Evolutionary conservation across 1,140 invertebrate genomes (phyloP), one percentile per base, ranked within the genome.

Genomic region (Pygmarrhopalites habei): DNA sequence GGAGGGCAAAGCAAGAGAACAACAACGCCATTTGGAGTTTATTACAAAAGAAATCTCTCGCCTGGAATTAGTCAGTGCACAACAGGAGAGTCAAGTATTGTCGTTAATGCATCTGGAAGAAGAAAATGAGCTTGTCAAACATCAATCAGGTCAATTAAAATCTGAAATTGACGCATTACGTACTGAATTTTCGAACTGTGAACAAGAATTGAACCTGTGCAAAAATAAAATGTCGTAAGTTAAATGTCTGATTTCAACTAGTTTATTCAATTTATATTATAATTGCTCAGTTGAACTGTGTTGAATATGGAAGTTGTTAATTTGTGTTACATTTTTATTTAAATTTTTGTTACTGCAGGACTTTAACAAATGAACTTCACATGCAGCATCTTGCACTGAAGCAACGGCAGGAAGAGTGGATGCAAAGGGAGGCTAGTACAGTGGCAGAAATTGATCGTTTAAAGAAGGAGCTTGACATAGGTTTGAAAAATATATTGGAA

Each of bases 171-270:
- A 87, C 1, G 75, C 90, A 44, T 77, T 92, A 35, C 79, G 88
- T 62, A 89, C 87, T 0, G 91, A 92, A 73, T 75, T 93, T 57
- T 86, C 86, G 0, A 90, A 91, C 75, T 90, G 89, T 74, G 90
- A 93, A 78, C 90, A 87, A 0, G 89, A 94, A 76, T 75, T 93
- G 55, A 74, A 90, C 61, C 87, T 92, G 68, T 92, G 89, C 75
- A 90, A 90, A 79, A 92, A 90, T 90, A 90, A 79, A 92, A 91
- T 90, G 68, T 82, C 87, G 76, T 85, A 83, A 74, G 72, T 82
- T 60, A 46, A 39, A 41, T 52, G n/a, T 28, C 15, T 56, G 21
- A 43, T 55, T 53, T 55, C n/a, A 7, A 30, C n/a, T n/a, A n/a
- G n/a, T n/a, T n/a, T n/a, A n/a, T n/a, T n/a, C n/a, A n/a, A n/a